Percentiles rank a stretch among this genome's conserved stretches.
These are phyloP conservation scores for Zalophus californianus DNA, from an alignment of 2,797 vertebrate species.

Conservation along the genomic window DNA sequence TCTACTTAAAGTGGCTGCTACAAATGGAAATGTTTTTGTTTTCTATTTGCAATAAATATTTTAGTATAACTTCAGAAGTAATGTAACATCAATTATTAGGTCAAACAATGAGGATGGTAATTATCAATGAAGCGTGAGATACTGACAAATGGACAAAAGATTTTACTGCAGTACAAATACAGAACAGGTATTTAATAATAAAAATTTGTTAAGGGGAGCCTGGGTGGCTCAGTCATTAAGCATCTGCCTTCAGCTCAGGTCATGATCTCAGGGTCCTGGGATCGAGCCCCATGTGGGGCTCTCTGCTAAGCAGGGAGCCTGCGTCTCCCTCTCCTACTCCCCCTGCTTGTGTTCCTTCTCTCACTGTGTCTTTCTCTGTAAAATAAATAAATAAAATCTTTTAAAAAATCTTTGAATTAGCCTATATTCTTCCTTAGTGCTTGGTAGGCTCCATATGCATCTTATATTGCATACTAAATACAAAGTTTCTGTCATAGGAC, in stretches of 20 bases:
- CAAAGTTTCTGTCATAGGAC: background rate
- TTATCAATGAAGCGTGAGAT: background rate
- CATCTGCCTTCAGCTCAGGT: too few relatives aligned
- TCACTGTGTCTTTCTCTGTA: too few relatives aligned
- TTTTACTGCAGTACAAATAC: background rate
- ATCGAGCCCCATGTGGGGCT: too few relatives aligned
- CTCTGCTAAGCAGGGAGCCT: too few relatives aligned
- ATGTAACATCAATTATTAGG: background rate
- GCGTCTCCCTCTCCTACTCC: too few relatives aligned
- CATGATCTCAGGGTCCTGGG: too few relatives aligned
- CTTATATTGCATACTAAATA: background rate
- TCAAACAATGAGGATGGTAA: background rate
- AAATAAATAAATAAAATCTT: too few relatives aligned
- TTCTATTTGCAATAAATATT: background rate
- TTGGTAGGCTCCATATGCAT: background rate
- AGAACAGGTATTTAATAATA: background rate
- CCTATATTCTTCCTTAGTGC: background rate
- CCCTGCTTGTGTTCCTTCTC: too few relatives aligned
- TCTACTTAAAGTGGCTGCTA: background rate
- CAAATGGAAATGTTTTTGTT: constrained; percentile 13
- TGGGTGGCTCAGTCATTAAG: too few relatives aligned
- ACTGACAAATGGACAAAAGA: background rate
- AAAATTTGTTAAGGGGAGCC: background rate
- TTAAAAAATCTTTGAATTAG: background rate
- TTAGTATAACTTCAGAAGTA: background rate